phyloP scores from a whole-genome alignment of 2,113 vertebrate genomes.

The Ovibos moschatus region DNA sequence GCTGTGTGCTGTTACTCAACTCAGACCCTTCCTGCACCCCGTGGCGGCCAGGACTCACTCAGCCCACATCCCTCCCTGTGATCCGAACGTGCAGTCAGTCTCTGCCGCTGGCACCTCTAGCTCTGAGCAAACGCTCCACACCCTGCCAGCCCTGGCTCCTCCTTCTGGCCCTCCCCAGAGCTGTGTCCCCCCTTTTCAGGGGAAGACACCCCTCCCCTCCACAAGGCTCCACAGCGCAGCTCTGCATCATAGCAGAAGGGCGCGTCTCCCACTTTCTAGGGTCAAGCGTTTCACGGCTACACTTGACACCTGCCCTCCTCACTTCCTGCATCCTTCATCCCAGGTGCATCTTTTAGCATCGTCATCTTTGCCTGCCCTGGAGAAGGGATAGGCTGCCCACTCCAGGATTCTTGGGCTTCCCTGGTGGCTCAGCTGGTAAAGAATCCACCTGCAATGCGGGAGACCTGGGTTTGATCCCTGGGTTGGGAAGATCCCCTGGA shows the following conservation, averaged over 20 bases:
- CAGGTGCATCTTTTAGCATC: background rate
- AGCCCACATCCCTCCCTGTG: accelerated
- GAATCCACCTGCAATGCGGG: background rate
- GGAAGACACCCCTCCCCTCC: background rate
- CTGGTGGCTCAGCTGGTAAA: background rate
- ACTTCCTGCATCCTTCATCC: background rate
- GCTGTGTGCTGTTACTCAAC: no score
- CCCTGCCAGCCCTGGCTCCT: background rate
- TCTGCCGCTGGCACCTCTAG: background rate
- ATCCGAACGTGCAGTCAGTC: no score
- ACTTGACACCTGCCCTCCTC: background rate
- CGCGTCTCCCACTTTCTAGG: background rate
- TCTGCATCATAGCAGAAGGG: background rate
- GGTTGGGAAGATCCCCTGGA: background rate
- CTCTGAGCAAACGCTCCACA: background rate
- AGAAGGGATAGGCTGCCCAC: background rate
- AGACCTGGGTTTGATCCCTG: background rate
- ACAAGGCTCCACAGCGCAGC: background rate
- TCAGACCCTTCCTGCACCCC: accelerated
- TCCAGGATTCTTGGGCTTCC: background rate
- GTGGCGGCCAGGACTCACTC: accelerated
- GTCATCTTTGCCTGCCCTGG: background rate
- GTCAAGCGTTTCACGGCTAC: accelerated
- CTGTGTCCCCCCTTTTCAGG: background rate
- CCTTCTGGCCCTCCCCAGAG: background rate